A percentile compares a stretch with the other conserved stretches of the same genome.
Evolutionary conservation across 2,797 vertebrate genomes (phyloP).

Genomic region (Urocyon cinereoargenteus): DNA sequence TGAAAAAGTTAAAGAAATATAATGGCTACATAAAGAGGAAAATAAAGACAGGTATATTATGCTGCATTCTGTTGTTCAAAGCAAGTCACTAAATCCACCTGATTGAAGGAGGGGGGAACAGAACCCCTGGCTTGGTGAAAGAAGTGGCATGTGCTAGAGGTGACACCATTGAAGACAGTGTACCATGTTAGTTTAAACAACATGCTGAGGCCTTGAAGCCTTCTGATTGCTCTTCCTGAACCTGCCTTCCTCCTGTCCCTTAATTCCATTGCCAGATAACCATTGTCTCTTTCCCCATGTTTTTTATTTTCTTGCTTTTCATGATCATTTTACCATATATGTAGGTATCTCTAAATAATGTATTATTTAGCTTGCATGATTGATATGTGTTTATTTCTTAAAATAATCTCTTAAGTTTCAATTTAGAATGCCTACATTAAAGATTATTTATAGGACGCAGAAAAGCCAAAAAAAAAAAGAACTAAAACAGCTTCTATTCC

Average conservation of each 20-base stretch:
- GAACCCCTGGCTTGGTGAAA: not conserved
- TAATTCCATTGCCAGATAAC: not conserved
- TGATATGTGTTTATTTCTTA: constrained; percentile 3
- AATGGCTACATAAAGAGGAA: not conserved
- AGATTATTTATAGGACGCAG: constrained; percentile 55
- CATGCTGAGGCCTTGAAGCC: not conserved
- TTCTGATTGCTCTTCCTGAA: not conserved
- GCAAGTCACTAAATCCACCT: not conserved
- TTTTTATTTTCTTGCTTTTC: constrained; percentile 39
- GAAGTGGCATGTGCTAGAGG: not conserved
- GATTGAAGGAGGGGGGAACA: not conserved
- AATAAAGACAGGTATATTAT: constrained; percentile 2
- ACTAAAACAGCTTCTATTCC: not conserved
- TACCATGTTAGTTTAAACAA: not conserved
- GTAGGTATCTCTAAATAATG: not conserved
- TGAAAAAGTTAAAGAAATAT: constrained; percentile 21
- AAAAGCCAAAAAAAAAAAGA: constrained; percentile 33
- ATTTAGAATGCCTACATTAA: constrained; percentile 18
- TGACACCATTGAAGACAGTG: constrained; percentile 10
- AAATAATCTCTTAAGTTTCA: constrained; percentile 47
- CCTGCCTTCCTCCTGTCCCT: not conserved
- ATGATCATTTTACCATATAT: not conserved
- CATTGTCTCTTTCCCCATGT: not conserved
- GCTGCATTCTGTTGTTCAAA: constrained; percentile 12
- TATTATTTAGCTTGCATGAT: constrained; percentile 42